Evolutionary conservation across 2,113 vertebrate genomes (phyloP), one percentile per base, ranked within the genome.

Genomic region (Eudorcas thomsonii): DNA sequence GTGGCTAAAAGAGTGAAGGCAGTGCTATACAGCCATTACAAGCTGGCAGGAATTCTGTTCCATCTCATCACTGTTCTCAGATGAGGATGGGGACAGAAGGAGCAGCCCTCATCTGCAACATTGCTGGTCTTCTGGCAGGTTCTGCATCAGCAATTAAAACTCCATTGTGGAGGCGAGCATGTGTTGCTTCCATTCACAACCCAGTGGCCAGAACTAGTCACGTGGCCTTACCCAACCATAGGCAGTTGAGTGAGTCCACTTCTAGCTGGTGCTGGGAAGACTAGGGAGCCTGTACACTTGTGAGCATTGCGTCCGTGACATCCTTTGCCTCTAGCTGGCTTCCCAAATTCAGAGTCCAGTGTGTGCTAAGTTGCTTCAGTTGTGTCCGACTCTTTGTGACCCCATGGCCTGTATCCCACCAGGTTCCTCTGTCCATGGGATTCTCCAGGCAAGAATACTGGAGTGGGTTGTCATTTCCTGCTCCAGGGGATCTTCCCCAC

Each of bases 281-380:
- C 15, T 30, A 57, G 85, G 57, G 5, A 36, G 67, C 88, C 45
- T 23, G 43, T 43, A 57, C 91, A n/a, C 23, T 71, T 43, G 6
- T 48, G 39, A 90, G 16, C 23, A 11, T 30, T 48, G 5, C 0
- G 2, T 4, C 14, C 0, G 1, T 28, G 82, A 4, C 48, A 83
- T 84, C 57, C 1, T 90, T 87, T 45, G 45, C 28, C 45, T 94
- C 15, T 33, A 60, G 19, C 13, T 48, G 43, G 43, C 14, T 90
- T 43, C 12, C n/a, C 88, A 71, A 48, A 88, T 57, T 64, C 62
- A 36, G 16, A 39, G 43, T 71, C 60, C 50, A 21, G 1, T 23
- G 36, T 25, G 3, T 77, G 23, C 23, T 43, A 43, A 77, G 71
- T 43, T 77, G 23, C 39, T 77, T 43, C 71, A 43, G 23, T 26